Conservation (phyloP, 2,797 vertebrate genomes). For the Austrolebias charrua region DNA sequence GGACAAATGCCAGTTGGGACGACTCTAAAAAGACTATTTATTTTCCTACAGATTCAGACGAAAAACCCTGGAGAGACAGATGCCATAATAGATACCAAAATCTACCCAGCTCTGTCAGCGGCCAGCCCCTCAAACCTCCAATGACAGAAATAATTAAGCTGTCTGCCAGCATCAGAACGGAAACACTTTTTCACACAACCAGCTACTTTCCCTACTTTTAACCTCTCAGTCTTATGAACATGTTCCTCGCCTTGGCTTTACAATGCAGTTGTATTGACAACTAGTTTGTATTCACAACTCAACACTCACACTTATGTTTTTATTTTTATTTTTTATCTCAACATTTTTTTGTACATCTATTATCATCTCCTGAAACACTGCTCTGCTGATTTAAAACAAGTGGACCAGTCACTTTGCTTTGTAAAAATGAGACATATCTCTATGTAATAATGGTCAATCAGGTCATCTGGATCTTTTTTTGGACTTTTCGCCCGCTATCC, state of each 20-base stretch:
- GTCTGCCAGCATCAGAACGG: constrained; percentile 54
- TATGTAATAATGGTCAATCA: no score
- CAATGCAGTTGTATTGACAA: not conserved
- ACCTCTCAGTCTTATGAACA: constrained; percentile 1
- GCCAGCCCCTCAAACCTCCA: constrained; percentile 45
- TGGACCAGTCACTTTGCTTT: not conserved
- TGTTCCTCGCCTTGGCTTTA: not conserved
- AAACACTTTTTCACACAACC: constrained; percentile 24
- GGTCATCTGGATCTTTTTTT: no score
- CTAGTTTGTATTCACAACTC: constrained; percentile 1
- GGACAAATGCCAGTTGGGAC: constrained; percentile 45
- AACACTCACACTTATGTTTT: constrained; percentile 3
- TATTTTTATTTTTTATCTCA: no score
- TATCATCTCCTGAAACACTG: constrained; percentile 12
- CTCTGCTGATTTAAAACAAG: constrained; percentile 10
- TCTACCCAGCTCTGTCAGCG: constrained; percentile 49
- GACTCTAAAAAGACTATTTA: constrained; percentile 21
- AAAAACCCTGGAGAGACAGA: constrained; percentile 47
- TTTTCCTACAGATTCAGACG: constrained; percentile 28
- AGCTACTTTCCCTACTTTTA: constrained; percentile 10
- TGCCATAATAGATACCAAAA: constrained; percentile 48
- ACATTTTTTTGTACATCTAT: constrained; percentile 21
- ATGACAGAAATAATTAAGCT: constrained; percentile 68
- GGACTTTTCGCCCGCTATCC: no score
- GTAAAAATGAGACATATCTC: not conserved